A percentile compares a stretch with the other conserved stretches of the same genome.
Conservation (phyloP, 2,888 invertebrate genomes). For the Caenorhabditis parvicauda region DNA sequence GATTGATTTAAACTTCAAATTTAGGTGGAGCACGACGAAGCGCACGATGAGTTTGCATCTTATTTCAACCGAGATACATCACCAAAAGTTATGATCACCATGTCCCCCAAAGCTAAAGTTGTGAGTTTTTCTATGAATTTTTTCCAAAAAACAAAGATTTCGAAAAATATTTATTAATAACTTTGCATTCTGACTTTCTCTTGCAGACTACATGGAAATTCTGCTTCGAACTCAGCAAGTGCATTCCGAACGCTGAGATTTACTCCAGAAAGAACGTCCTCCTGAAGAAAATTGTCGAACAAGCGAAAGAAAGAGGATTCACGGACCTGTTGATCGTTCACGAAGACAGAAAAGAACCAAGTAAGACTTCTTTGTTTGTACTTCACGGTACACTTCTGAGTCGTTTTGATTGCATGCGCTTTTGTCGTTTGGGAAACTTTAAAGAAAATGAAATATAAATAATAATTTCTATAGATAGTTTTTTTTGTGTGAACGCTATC, state of each 20-base stretch:
- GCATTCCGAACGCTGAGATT: slow-evolving; percentile 87
- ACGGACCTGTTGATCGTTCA: slow-evolving; percentile 90
- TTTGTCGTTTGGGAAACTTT: slow-evolving; percentile 1
- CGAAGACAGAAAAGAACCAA: slow-evolving; percentile 85
- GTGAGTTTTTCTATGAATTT: slow-evolving; percentile 54
- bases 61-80: slow-evolving; percentile 83
- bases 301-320: slow-evolving; percentile 76
- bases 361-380: too few relatives aligned
- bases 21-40: slow-evolving; percentile 66
- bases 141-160: background rate
- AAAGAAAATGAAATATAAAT: slow-evolving; percentile 1
- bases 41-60: slow-evolving; percentile 82
- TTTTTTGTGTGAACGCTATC: too few relatives aligned
- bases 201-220: slow-evolving; percentile 71
- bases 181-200: background rate
- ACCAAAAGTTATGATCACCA: slow-evolving; percentile 94
- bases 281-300: slow-evolving; percentile 75
- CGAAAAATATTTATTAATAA: background rate
- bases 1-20: background rate
- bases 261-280: slow-evolving; percentile 83
- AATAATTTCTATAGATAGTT: too few relatives aligned
- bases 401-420: background rate
- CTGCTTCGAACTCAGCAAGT: slow-evolving; percentile 82
- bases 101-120: slow-evolving; percentile 82
- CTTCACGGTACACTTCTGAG: too few relatives aligned